Percentiles rank a stretch among this genome's conserved stretches.
Evolutionary conservation across 2,797 vertebrate species (phyloP).

Genomic region (Remorina albescens): DNA sequence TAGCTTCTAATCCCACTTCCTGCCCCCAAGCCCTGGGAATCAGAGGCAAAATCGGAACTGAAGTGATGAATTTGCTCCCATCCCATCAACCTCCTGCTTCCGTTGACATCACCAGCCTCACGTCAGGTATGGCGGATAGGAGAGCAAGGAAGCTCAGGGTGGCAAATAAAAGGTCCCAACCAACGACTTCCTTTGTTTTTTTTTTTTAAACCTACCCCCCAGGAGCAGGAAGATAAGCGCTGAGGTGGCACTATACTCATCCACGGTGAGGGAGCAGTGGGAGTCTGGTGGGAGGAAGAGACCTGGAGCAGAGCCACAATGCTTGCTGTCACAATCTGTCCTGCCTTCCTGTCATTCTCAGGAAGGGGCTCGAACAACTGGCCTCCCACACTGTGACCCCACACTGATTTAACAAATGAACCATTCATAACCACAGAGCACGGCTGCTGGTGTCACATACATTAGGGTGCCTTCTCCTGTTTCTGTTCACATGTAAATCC

Average conservation of each 20-base stretch:
- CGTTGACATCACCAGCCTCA: constrained; percentile 38
- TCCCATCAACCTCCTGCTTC: constrained; percentile 37
- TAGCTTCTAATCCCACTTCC: constrained; percentile 83
- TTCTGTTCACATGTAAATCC: constrained; percentile 67
- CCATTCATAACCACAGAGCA: constrained; percentile 63
- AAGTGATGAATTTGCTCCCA: constrained; percentile 26
- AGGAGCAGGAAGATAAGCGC: constrained; percentile 60
- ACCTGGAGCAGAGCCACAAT: constrained; percentile 78
- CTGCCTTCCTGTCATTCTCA: constrained; percentile 71
- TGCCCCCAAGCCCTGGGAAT: constrained; percentile 81
- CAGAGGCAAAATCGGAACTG: constrained; percentile 55
- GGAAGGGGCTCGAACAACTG: constrained; percentile 78
- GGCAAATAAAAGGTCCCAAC: not conserved
- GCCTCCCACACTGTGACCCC: constrained; percentile 76
- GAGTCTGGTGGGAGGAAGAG: constrained; percentile 75
- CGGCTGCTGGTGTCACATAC: constrained; percentile 60
- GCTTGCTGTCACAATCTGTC: constrained; percentile 78
- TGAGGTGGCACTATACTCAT: constrained; percentile 60
- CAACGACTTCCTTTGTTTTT: constrained; percentile 12
- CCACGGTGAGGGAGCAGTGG: constrained; percentile 58
- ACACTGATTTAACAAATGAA: constrained; percentile 73
- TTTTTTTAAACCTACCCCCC: constrained; percentile 1
- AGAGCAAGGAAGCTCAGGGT: constrained; percentile 4
- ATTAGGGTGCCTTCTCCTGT: constrained; percentile 60
- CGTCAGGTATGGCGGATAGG: constrained; percentile 35